Conservation (phyloP, 2,797 vertebrate genomes). For the Orestias chungarensis region DNA sequence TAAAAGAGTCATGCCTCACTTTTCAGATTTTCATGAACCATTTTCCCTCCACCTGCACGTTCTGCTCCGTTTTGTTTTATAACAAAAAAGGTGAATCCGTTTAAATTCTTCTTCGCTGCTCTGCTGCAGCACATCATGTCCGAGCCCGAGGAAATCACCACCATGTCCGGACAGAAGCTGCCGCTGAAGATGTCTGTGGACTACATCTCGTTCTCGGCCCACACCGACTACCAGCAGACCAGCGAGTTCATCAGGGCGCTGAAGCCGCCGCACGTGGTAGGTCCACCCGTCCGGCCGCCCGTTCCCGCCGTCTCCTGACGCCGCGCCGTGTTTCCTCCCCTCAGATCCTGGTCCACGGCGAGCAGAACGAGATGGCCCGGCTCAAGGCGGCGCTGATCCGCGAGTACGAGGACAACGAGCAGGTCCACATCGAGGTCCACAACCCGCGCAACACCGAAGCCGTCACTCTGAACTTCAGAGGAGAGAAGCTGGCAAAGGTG, state of each 20-base stretch:
- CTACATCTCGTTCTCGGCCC: conserved; percentile 98
- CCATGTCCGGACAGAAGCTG: conserved; percentile 96
- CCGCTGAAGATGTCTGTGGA: conserved; percentile 98
- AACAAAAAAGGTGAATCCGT: too few species aligned
- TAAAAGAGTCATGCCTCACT: neutral
- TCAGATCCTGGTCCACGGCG: conserved; percentile 96
- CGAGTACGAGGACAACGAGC: conserved; percentile 97
- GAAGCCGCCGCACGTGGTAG: conserved; percentile 95
- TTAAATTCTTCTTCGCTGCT: too few species aligned
- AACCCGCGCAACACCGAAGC: conserved; percentile 95
- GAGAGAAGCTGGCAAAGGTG: conserved; percentile 97
- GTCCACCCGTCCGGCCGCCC: neutral
- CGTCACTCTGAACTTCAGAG: conserved; percentile 93
- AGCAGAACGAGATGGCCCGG: conserved; percentile 97
- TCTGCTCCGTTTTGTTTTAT: neutral
- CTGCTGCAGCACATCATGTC: conserved; percentile 93
- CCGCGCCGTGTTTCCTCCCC: neutral
- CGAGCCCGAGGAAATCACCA: conserved; percentile 94
- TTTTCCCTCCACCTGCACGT: neutral
- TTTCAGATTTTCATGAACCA: neutral
- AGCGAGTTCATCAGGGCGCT: conserved; percentile 96
- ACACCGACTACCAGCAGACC: conserved; percentile 97
- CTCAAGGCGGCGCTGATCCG: conserved; percentile 93
- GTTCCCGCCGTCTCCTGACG: neutral
- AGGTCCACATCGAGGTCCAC: conserved; percentile 96